Evolutionary conservation across 2,797 vertebrate species (phyloP), one percentile per base, ranked within the genome.

Genomic region (Schizopygopsis malacanthus): DNA sequence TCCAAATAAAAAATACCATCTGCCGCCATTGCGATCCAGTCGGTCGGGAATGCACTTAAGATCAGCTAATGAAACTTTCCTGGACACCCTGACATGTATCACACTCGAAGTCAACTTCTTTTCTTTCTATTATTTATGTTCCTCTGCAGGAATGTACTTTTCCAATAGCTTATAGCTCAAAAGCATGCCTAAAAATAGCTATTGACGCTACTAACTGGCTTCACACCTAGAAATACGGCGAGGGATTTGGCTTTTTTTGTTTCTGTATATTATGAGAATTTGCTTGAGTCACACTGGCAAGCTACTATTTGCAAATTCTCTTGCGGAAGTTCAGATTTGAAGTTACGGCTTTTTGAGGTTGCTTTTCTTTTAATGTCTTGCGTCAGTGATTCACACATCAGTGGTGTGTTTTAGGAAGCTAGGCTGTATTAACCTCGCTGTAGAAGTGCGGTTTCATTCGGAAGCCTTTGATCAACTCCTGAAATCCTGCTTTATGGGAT

Each of bases 1-100:
- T 87, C 85, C 88, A 88, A 88, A 90, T 88, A 90, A 90, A 90
- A 89, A 89, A 85, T 80, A 84, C 89, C 89, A 90, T 90, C 89
- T 90, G 89, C 87, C 84, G 43, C 79, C 86, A 33, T 82, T 83
- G 89, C 45, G 37, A 86, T 87, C 84, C 43, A 87, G 83, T 87
- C 65, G 73, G 85, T 87, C 52, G 63, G 83, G 73, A 85, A 84
- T 84, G 85, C 52, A 85, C 85, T 86, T 87, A 87, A 80, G 73
- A 84, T 84, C 73, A 11, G 54, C 76, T 83, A 88, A 85, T 79
- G 52, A 89, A 87, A 52, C 79, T 80, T 84, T 87, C 59, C 83
- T 87, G 85, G 86, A 85, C 41, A 77, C 86, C 88, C 61, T 77
- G 73, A 72, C 65, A 85, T 84, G 87, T 84, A 79, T 70, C 39